A percentile compares a stretch with the other conserved stretches of the same genome.
Conservation (phyloP, 2,113 vertebrate species). For the Brachirus orientalis region DNA sequence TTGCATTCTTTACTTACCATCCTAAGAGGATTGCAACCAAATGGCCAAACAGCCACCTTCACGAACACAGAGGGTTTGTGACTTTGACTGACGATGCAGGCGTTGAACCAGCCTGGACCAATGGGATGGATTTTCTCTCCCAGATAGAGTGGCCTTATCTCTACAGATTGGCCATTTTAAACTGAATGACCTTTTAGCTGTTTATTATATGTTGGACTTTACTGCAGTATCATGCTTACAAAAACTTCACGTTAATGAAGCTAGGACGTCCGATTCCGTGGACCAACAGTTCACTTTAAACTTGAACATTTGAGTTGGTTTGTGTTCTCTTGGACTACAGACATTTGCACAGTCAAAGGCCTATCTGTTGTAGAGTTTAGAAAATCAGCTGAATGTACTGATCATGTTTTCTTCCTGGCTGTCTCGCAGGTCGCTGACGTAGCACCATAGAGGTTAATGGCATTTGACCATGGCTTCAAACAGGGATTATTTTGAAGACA, state of each 20-base stretch:
- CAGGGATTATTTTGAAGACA: constrained; percentile 13
- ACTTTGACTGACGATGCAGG: constrained; percentile 26
- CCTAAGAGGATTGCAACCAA: constrained; percentile 24
- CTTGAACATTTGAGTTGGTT: constrained; percentile 61
- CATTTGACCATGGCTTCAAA: constrained; percentile 32
- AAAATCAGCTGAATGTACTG: constrained; percentile 60
- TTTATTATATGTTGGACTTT: constrained; percentile 36
- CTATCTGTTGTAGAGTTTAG: constrained; percentile 31
- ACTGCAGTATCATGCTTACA: constrained; percentile 20
- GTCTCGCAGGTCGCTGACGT: constrained; percentile 6
- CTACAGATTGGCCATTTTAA: constrained; percentile 50
- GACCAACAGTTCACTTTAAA: constrained; percentile 63
- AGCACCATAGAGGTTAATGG: constrained; percentile 8
- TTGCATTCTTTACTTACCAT: constrained; percentile 22
- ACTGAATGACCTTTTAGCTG: constrained; percentile 31
- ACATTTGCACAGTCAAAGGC: constrained; percentile 59
- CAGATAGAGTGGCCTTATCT: constrained; percentile 62
- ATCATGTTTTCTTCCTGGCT: constrained; percentile 39
- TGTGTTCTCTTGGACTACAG: constrained; percentile 31
- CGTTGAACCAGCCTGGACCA: constrained; percentile 40
- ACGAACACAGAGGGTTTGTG: constrained; percentile 13
- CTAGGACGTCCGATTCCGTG: constrained; percentile 31
- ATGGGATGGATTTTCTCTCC: constrained; percentile 31
- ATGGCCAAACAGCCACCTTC: constrained; percentile 10
- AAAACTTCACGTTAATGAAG: constrained; percentile 32